A percentile compares a stretch with the other conserved stretches of the same genome.
These are phyloP conservation scores for Drosophila melanocephala DNA, from an alignment of 2,888 invertebrate genomes.

Conservation along the genomic window DNA sequence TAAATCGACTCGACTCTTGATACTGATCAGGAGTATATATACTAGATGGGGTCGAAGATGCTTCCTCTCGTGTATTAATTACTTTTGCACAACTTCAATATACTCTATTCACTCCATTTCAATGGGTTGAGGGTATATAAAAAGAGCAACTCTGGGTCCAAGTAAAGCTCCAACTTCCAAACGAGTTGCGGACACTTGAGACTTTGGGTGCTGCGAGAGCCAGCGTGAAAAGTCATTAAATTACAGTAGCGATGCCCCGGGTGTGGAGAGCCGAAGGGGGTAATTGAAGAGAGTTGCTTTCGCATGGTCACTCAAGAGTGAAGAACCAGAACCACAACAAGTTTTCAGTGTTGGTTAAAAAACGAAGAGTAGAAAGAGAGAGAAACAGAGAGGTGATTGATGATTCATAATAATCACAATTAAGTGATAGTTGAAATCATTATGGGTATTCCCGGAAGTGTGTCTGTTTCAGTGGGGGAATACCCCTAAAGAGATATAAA, in stretches of 20 bases:
- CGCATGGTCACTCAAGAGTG: slow-evolving; percentile 38
- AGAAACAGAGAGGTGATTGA: slow-evolving; percentile 7
- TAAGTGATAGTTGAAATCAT: slow-evolving; percentile 15
- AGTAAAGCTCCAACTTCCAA: slow-evolving; percentile 34
- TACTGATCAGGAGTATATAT: not conserved
- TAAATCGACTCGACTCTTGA: not conserved
- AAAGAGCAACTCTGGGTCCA: slow-evolving; percentile 17
- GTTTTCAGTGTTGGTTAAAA: slow-evolving; percentile 21
- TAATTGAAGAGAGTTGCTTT: slow-evolving; percentile 12
- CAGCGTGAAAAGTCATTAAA: slow-evolving; percentile 65
- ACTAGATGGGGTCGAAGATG: not conserved
- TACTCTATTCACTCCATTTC: not conserved
- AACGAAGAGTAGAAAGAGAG: not conserved
- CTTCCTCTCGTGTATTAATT: not conserved
- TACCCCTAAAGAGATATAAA: not conserved
- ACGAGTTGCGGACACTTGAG: slow-evolving; percentile 57
- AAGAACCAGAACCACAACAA: slow-evolving; percentile 51
- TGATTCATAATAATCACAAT: slow-evolving; percentile 29
- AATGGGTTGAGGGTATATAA: slow-evolving; percentile 6
- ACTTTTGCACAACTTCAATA: not conserved
- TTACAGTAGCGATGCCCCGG: slow-evolving; percentile 44
- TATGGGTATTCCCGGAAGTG: slow-evolving; percentile 12
- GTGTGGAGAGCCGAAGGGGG: not conserved
- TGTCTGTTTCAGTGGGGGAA: not conserved
- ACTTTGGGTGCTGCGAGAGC: slow-evolving; percentile 23